Evolutionary conservation across 2,113 vertebrate genomes (phyloP).

Genomic region (Vireo altiloquus): DNA sequence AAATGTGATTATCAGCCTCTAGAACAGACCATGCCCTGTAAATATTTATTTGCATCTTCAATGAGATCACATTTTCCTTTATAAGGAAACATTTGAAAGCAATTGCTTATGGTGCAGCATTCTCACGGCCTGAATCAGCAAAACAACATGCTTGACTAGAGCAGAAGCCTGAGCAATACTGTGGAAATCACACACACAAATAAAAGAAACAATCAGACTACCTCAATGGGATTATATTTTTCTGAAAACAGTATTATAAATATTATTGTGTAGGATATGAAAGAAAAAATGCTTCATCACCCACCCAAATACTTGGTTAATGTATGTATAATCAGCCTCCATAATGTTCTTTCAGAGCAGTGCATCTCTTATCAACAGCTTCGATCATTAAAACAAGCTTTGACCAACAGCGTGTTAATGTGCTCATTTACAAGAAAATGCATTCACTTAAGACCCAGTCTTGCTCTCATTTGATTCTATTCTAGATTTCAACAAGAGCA

Average conservation of each 20-base stretch:
- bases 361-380: slow-evolving; percentile 56
- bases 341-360: slow-evolving; percentile 30
- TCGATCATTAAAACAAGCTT: slow-evolving; percentile 63
- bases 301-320: slow-evolving; percentile 8
- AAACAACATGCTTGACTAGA: slow-evolving; percentile 76
- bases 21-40: slow-evolving; percentile 62
- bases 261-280: background rate
- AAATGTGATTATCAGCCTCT: slow-evolving; percentile 36
- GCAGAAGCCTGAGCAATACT: slow-evolving; percentile 77
- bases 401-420: slow-evolving; percentile 72
- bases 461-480: slow-evolving; percentile 61
- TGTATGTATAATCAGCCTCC: background rate
- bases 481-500: slow-evolving; percentile 60
- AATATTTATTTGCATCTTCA: slow-evolving; percentile 40
- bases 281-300: background rate
- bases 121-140: slow-evolving; percentile 77
- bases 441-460: slow-evolving; percentile 69
- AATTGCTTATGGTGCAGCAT: slow-evolving; percentile 77
- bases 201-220: slow-evolving; percentile 26
- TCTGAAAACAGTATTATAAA: background rate
- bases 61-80: slow-evolving; percentile 49
- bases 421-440: slow-evolving; percentile 74
- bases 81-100: slow-evolving; percentile 68
- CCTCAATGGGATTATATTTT: background rate
- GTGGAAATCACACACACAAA: slow-evolving; percentile 64